Evolutionary conservation across 2,888 invertebrate species (phyloP).

Genomic region (Lepidocyrtinus sp.): DNA sequence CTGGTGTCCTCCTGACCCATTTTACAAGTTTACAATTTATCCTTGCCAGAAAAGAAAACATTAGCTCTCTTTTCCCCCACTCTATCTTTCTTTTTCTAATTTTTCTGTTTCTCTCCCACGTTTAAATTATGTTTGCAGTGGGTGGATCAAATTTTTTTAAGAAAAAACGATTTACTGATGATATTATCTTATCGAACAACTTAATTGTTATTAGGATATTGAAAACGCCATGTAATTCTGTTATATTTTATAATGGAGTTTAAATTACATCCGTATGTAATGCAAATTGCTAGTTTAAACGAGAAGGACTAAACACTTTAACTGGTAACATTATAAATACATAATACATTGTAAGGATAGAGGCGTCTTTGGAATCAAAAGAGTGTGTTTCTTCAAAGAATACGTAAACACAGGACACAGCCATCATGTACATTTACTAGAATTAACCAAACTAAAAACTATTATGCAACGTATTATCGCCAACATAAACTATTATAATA

Average conservation of each 20-base stretch:
- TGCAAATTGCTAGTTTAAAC: too few species aligned
- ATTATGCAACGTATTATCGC: conserved; percentile 11
- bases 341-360: not conserved
- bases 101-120: not conserved
- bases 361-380: not conserved
- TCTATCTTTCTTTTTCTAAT: not conserved
- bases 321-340: not conserved
- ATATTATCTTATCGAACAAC: conserved; percentile 42
- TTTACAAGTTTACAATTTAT: not conserved
- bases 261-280: not conserved
- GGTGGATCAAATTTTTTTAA: conserved; percentile 26
- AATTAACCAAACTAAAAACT: not conserved
- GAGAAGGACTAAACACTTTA: not conserved
- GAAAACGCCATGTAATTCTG: conserved; percentile 39
- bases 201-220: conserved; percentile 25
- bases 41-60: not conserved
- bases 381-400: not conserved
- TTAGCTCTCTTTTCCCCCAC: conserved; percentile 15
- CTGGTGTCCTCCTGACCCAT: too few species aligned
- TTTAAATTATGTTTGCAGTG: not conserved
- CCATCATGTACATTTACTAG: not conserved
- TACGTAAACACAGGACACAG: not conserved
- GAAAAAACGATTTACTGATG: conserved; percentile 45
- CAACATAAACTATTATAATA: conserved; percentile 5
- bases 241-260: conserved; percentile 20